Evolutionary conservation across 2,888 invertebrate genomes (phyloP).

Genomic region (Protonemura montana): DNA sequence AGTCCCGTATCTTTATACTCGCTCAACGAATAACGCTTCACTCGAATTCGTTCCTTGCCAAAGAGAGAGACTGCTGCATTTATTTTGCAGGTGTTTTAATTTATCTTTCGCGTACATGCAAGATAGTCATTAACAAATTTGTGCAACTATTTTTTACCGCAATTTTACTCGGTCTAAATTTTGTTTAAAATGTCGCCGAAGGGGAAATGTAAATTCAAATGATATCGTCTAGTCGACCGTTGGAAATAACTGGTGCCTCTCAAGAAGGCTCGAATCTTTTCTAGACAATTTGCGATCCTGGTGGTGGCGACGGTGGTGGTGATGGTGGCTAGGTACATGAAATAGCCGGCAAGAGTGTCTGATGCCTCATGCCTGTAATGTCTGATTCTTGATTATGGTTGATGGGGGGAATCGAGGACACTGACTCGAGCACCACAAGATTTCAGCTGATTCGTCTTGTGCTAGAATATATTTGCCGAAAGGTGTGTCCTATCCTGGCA

Average conservation of each 20-base stretch:
- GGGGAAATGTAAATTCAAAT: neutral
- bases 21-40: neutral
- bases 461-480: neutral
- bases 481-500: neutral
- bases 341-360: too few species aligned
- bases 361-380: neutral
- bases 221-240: neutral
- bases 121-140: slow-evolving; percentile 40
- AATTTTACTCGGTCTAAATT: slow-evolving; percentile 37
- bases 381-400: neutral
- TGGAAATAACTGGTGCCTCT: neutral
- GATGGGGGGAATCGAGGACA: neutral
- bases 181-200: slow-evolving; percentile 22
- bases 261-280: neutral
- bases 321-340: neutral
- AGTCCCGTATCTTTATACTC: neutral
- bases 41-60: neutral
- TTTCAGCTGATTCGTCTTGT: neutral
- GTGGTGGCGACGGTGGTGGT: neutral
- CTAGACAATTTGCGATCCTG: neutral
- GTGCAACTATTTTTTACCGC: slow-evolving; percentile 35
- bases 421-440: neutral
- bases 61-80: slow-evolving; percentile 7
- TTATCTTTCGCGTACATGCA: slow-evolving; percentile 31
- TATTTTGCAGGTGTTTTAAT: slow-evolving; percentile 21